Percentiles rank a stretch among this genome's conserved stretches.
Conservation (phyloP, 2,113 vertebrate species). For the Neodontobutis hainanensis region DNA sequence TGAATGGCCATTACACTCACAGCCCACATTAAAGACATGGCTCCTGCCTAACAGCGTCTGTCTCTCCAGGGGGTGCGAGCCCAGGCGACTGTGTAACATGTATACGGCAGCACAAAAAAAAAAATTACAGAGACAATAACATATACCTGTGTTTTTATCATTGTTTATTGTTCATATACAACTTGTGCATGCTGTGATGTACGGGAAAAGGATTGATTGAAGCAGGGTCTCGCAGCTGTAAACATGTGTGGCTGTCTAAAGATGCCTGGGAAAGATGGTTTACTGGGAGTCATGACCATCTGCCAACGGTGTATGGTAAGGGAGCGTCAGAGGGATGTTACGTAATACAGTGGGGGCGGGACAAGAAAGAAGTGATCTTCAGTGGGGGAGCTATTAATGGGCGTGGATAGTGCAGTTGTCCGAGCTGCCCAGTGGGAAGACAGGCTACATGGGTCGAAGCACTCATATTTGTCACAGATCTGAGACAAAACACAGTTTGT, state of each 20-base stretch:
- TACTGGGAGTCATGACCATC: constrained; percentile 27
- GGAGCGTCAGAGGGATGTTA: constrained; percentile 38
- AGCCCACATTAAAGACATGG: constrained; percentile 61
- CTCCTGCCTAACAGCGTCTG: constrained; percentile 60
- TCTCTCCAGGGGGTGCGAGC: constrained; percentile 45
- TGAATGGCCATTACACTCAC: constrained; percentile 66
- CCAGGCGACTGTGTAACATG: constrained; percentile 42
- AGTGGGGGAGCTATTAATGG: constrained; percentile 55
- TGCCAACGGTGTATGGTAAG: constrained; percentile 19
- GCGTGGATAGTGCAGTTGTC: constrained; percentile 37
- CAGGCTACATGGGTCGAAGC: constrained; percentile 23
- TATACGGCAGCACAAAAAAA: constrained; percentile 21
- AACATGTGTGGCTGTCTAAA: constrained; percentile 1
- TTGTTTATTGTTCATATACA: constrained; percentile 1
- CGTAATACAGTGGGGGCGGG: constrained; percentile 45
- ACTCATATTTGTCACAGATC: constrained; percentile 11
- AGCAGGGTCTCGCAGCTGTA: constrained; percentile 2
- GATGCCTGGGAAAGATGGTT: constrained; percentile 7
- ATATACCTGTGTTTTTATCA: background rate
- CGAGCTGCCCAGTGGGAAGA: constrained; percentile 10
- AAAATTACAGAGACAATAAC: constrained; percentile 12
- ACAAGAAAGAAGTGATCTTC: constrained; percentile 23
- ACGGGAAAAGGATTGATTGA: background rate
- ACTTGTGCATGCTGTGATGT: background rate
- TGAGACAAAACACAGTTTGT: constrained; percentile 1